These are phyloP conservation scores for Temnothorax curvispinosus DNA, from an alignment of 1,140 invertebrate genomes.

Conservation along the genomic window DNA sequence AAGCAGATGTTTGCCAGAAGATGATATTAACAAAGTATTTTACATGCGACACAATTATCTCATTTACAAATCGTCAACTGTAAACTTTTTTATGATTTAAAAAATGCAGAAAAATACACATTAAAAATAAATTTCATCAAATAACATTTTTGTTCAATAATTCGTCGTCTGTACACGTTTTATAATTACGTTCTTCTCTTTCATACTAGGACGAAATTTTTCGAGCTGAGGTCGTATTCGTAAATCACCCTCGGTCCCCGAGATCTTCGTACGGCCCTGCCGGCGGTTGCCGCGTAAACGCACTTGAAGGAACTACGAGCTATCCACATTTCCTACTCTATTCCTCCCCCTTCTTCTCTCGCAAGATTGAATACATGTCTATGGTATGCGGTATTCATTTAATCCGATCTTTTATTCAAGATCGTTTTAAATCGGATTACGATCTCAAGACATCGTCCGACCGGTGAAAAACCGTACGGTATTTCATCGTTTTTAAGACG, in stretches of 20 bases:
- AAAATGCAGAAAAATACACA: neutral
- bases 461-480: too few relatives aligned
- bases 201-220: neutral
- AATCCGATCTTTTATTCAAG: neutral
- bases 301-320: neutral
- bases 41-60: neutral
- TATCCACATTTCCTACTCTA: neutral
- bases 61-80: neutral
- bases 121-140: neutral
- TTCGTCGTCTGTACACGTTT: neutral
- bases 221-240: neutral
- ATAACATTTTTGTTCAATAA: neutral
- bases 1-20: neutral
- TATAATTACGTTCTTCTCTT: neutral
- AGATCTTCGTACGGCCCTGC: neutral
- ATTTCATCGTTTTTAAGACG: too few relatives aligned
- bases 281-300: neutral
- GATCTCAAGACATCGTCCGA: too few relatives aligned
- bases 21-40: neutral
- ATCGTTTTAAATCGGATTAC: neutral
- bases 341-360: neutral
- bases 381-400: neutral
- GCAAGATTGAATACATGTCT: neutral
- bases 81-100: neutral
- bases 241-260: too few relatives aligned